phyloP scores from a whole-genome alignment of 2,888 invertebrate genomes.

The Strigamia crassipes region DNA sequence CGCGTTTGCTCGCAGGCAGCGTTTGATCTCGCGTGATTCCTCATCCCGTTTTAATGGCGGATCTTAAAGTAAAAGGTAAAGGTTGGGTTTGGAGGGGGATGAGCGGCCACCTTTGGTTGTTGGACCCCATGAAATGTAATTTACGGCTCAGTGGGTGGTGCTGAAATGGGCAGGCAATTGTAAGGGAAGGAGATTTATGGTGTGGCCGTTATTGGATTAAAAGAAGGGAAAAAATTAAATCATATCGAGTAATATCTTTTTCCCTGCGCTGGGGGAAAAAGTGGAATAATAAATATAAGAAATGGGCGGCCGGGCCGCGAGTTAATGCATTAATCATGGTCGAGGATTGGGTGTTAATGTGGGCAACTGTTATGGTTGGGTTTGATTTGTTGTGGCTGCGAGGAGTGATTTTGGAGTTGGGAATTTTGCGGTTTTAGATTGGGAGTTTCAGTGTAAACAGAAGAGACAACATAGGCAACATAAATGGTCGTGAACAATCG shows the following conservation, averaged over 20 bases:
- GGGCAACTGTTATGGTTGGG: not conserved
- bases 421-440: no score
- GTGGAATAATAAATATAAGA: not conserved
- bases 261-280: not conserved
- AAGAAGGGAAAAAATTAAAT: conserved; percentile 39
- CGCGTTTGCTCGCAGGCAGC: not conserved
- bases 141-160: conserved; percentile 23
- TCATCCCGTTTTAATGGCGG: not conserved
- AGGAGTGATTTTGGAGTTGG: not conserved
- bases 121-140: conserved; percentile 28
- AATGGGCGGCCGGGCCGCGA: not conserved
- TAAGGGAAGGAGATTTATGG: conserved; percentile 11
- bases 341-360: not conserved
- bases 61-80: not conserved
- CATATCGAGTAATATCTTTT: not conserved
- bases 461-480: no score
- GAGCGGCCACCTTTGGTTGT: conserved; percentile 8
- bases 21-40: not conserved
- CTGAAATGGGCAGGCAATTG: conserved; percentile 17
- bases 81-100: not conserved
- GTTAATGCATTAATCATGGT: not conserved
- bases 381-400: not conserved
- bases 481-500: no score
- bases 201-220: conserved; percentile 33
- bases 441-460: not conserved